Evolutionary conservation across 1,140 invertebrate genomes (phyloP).

Genomic region (Heliconius nattereri): DNA sequence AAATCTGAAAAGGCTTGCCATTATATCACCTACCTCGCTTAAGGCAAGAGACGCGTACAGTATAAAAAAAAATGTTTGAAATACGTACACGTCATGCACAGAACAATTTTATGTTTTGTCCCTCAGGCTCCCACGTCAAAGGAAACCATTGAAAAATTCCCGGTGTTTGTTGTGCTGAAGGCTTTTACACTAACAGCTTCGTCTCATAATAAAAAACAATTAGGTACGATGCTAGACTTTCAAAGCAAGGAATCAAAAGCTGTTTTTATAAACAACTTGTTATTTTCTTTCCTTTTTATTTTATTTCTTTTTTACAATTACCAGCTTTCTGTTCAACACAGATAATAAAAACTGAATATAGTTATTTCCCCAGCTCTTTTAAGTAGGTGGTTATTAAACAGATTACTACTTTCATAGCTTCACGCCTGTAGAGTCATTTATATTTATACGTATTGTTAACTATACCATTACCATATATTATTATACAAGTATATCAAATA

Average conservation of each 20-base stretch:
- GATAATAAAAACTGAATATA: not conserved
- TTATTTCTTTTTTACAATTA: not conserved
- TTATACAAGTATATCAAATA: too few species aligned
- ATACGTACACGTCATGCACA: not conserved
- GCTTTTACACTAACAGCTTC: not conserved
- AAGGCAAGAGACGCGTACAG: not conserved
- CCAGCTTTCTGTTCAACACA: not conserved
- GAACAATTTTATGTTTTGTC: not conserved
- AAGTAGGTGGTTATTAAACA: too few species aligned
- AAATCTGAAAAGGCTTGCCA: not conserved
- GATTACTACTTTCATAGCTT: too few species aligned
- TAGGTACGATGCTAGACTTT: not conserved
- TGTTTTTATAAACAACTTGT: not conserved
- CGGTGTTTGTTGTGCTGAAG: not conserved
- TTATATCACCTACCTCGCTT: too few species aligned
- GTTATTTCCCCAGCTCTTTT: too few species aligned
- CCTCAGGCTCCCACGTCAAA: constrained; percentile 2
- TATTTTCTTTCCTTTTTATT: not conserved
- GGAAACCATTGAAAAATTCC: constrained; percentile 5
- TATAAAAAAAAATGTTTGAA: not conserved
- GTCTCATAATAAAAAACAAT: not conserved
- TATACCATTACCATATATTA: too few species aligned
- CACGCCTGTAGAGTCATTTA: too few species aligned
- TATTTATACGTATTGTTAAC: too few species aligned
- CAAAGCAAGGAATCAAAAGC: constrained; percentile 1